Evolutionary conservation across 2,113 vertebrate species (phyloP).

Genomic region (Grantiella picta): DNA sequence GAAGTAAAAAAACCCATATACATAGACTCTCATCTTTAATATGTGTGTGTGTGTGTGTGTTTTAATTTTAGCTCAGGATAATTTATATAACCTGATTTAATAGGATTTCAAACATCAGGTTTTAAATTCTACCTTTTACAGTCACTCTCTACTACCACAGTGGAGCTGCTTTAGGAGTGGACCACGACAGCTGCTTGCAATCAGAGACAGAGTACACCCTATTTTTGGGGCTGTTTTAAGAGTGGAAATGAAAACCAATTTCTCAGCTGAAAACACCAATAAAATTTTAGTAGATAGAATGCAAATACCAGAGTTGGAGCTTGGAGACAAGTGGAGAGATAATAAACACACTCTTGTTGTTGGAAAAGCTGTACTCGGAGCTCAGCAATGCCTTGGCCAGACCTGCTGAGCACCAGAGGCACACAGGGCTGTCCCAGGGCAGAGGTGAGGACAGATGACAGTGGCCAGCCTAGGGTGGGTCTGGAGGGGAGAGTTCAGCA

Average conservation of each 20-base stretch:
- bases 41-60: too few relatives aligned
- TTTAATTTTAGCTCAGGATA: constrained; percentile 4
- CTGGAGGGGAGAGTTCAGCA: neutral
- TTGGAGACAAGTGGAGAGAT: constrained; percentile 9
- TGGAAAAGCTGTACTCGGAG: neutral
- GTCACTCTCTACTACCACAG: neutral
- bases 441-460: neutral
- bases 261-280: constrained; percentile 51
- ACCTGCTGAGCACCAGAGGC: neutral
- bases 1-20: neutral
- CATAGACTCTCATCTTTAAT: neutral
- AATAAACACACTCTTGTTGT: constrained; percentile 34
- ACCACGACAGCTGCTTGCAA: constrained; percentile 13
- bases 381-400: neutral
- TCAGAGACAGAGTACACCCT: constrained; percentile 5
- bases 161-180: neutral
- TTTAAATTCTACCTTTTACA: constrained; percentile 12
- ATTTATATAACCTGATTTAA: constrained; percentile 2
- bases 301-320: constrained; percentile 33
- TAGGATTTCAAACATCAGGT: neutral
- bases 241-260: constrained; percentile 52
- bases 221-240: constrained; percentile 31
- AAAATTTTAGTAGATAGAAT: constrained; percentile 54
- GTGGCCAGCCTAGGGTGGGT: neutral
- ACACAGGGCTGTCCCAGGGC: neutral